phyloP scores from a whole-genome alignment of 1,140 invertebrate species.

The Lerema accius region DNA sequence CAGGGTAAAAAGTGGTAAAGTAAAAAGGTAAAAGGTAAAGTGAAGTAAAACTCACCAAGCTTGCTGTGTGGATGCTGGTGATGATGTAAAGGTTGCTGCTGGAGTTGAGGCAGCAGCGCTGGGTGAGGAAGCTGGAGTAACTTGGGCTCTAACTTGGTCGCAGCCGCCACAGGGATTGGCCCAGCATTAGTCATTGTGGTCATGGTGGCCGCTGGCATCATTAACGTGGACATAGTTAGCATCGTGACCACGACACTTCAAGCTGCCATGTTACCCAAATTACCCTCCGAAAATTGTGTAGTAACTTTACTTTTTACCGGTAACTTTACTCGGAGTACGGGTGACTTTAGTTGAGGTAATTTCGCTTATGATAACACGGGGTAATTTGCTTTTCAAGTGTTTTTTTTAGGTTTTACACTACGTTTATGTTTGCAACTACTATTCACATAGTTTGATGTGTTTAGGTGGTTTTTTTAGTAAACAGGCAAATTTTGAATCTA shows the following conservation, averaged over 20 bases:
- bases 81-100: conserved; percentile 63
- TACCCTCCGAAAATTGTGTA: not conserved
- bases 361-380: not conserved
- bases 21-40: too few species aligned
- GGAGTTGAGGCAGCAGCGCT: conserved; percentile 67
- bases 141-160: conserved; percentile 82
- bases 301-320: conserved; percentile 6
- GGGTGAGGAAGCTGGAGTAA: conserved; percentile 75
- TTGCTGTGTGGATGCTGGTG: conserved; percentile 74
- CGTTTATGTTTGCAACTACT: not conserved
- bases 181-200: conserved; percentile 85
- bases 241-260: conserved; percentile 65
- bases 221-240: conserved; percentile 85
- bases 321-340: not conserved
- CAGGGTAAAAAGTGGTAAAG: too few species aligned
- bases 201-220: conserved; percentile 85
- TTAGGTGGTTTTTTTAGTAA: conserved; percentile 7
- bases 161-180: conserved; percentile 84
- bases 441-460: conserved; percentile 13
- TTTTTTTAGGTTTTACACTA: conserved; percentile 1
- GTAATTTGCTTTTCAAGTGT: not conserved
- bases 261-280: conserved; percentile 42
- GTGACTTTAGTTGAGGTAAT: not conserved
- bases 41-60: conserved; percentile 73
- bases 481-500: conserved; percentile 13